A percentile compares a stretch with the other conserved stretches of the same genome.
Evolutionary conservation across 2,888 invertebrate genomes (phyloP).

Genomic region (Drosophila kanekoi): DNA sequence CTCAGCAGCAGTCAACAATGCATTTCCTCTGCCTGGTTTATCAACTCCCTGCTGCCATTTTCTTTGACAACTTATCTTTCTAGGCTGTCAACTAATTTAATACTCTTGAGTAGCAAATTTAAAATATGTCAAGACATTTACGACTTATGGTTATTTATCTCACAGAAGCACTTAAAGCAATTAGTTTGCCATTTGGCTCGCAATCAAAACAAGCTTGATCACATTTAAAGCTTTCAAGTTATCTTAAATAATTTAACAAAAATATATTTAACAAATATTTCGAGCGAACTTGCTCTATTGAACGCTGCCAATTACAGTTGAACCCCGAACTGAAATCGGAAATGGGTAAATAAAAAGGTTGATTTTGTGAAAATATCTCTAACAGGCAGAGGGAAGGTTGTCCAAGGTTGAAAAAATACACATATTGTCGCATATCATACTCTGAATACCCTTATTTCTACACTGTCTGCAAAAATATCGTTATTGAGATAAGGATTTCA

Average conservation of each 20-base stretch:
- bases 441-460: no score
- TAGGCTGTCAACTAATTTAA: constrained; percentile 26
- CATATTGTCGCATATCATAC: no score
- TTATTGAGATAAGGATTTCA: no score
- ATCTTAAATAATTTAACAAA: neutral
- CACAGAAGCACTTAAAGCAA: constrained; percentile 23
- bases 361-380: no score
- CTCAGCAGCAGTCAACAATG: neutral
- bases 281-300: no score
- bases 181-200: constrained; percentile 13
- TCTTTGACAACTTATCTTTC: constrained; percentile 7
- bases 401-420: no score
- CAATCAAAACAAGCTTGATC: neutral
- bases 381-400: no score
- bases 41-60: constrained; percentile 21
- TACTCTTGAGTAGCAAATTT: constrained; percentile 7
- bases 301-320: no score
- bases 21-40: neutral
- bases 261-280: neutral
- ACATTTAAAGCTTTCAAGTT: constrained; percentile 1
- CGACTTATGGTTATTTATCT: constrained; percentile 3
- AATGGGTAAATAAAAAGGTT: no score
- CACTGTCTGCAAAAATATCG: no score
- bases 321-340: no score
- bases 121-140: constrained; percentile 13